These are phyloP conservation scores for Leucophora obtusa DNA, from an alignment of 2,888 invertebrate species.

Conservation along the genomic window DNA sequence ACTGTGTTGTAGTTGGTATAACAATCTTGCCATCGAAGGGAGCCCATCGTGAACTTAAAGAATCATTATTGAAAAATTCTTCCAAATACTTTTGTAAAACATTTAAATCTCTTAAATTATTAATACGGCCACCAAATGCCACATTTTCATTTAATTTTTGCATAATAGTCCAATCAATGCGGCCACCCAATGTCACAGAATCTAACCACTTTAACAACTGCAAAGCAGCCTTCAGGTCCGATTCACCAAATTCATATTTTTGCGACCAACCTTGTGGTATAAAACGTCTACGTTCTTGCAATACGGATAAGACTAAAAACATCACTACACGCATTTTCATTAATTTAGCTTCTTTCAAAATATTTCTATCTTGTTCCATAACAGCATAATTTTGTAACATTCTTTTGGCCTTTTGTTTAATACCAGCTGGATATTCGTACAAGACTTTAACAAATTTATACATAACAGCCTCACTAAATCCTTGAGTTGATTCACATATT, in stretches of 20 bases:
- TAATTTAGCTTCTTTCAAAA: slow-evolving; percentile 76
- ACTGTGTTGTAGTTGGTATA: slow-evolving; percentile 74
- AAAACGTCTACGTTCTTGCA: slow-evolving; percentile 94
- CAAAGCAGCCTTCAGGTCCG: slow-evolving; percentile 87
- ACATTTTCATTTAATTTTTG: slow-evolving; percentile 88
- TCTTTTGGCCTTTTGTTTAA: slow-evolving; percentile 88
- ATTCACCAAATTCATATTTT: slow-evolving; percentile 91
- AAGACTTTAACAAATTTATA: slow-evolving; percentile 89
- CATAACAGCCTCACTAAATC: slow-evolving; percentile 86
- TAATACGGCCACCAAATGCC: slow-evolving; percentile 92
- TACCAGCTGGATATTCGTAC: slow-evolving; percentile 91
- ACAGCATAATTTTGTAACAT: slow-evolving; percentile 86
- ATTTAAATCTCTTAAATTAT: slow-evolving; percentile 84
- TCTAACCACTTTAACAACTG: slow-evolving; percentile 80
- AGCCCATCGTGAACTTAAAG: slow-evolving; percentile 82
- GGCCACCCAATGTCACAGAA: slow-evolving; percentile 67
- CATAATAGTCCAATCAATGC: slow-evolving; percentile 85
- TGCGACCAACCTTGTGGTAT: slow-evolving; percentile 96
- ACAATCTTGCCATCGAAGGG: slow-evolving; percentile 79
- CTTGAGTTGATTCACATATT: slow-evolving; percentile 88
- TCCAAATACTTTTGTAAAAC: slow-evolving; percentile 80
- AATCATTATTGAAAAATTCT: slow-evolving; percentile 81
- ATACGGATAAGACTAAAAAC: slow-evolving; percentile 92
- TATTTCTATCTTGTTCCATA: slow-evolving; percentile 64
- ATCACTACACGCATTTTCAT: slow-evolving; percentile 86